Percentiles rank a stretch among this genome's conserved stretches.
phyloP scores from a whole-genome alignment of 2,888 invertebrate species.

The Epinotia bilunana region DNA sequence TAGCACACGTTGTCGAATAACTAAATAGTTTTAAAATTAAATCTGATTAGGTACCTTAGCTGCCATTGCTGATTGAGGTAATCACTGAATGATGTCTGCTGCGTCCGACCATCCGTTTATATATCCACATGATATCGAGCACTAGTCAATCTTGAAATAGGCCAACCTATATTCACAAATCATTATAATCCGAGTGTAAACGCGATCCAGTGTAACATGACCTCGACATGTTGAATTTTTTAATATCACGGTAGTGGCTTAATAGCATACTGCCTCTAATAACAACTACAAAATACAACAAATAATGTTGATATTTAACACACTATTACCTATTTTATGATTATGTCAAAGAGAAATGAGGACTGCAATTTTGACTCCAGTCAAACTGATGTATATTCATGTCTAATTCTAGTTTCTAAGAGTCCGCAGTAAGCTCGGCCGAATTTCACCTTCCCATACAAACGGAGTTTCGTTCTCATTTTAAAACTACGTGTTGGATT shows the following conservation, averaged over 20 bases:
- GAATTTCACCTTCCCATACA: no score
- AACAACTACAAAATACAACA: no score
- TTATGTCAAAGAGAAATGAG: no score
- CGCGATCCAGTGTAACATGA: not conserved
- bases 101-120: constrained; percentile 55
- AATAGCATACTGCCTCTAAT: not conserved
- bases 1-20: no score
- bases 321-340: no score
- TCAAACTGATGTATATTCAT: no score
- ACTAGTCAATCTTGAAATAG: constrained; percentile 61
- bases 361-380: no score
- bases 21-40: not conserved
- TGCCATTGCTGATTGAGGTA: constrained; percentile 66
- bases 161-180: constrained; percentile 44
- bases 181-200: not conserved
- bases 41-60: constrained; percentile 65
- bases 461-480: no score
- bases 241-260: not conserved
- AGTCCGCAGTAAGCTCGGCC: no score
- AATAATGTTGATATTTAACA: no score
- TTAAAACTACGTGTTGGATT: no score
- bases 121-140: constrained; percentile 54
- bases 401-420: no score
- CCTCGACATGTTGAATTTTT: not conserved
- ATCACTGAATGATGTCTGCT: constrained; percentile 63